Conservation (phyloP, 2,888 invertebrate species). For the Cephus runcator region DNA sequence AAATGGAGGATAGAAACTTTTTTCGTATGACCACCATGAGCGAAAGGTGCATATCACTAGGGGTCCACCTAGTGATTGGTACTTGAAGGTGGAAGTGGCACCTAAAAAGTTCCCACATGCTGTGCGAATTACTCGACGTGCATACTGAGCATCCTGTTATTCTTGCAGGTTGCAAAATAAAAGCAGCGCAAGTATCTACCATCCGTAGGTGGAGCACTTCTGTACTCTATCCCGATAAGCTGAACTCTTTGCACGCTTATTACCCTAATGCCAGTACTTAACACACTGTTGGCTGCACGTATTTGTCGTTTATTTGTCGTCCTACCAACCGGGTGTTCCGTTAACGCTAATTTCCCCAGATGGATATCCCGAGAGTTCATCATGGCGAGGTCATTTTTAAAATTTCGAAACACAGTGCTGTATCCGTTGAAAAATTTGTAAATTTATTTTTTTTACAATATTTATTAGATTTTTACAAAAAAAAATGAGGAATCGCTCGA, state of each 20-base stretch:
- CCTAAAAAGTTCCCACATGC: conserved; percentile 34
- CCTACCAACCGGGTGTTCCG: conserved; percentile 48
- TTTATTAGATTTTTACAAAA: not conserved
- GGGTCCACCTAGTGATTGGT: not conserved
- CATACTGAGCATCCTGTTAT: conserved; percentile 43
- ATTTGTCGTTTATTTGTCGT: conserved; percentile 52
- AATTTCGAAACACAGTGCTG: not conserved
- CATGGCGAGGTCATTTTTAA: not conserved
- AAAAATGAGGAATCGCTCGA: not conserved
- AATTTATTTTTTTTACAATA: not conserved
- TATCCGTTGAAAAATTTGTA: not conserved
- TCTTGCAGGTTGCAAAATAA: conserved; percentile 27
- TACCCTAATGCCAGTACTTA: conserved; percentile 63
- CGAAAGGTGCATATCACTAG: not conserved
- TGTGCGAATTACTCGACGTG: conserved; percentile 35
- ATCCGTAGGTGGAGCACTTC: conserved; percentile 46
- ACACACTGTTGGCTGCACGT: conserved; percentile 57
- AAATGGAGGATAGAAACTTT: not conserved
- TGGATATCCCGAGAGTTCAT: not conserved
- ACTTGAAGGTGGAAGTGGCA: not conserved
- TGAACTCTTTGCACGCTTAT: conserved; percentile 61
- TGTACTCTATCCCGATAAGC: conserved; percentile 37
- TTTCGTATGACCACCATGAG: not conserved
- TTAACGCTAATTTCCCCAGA: not conserved
- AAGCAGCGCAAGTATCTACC: conserved; percentile 21